Evolutionary conservation across 2,888 invertebrate species (phyloP), one percentile per base, ranked within the genome.

Genomic region (Cephus pygmeus): DNA sequence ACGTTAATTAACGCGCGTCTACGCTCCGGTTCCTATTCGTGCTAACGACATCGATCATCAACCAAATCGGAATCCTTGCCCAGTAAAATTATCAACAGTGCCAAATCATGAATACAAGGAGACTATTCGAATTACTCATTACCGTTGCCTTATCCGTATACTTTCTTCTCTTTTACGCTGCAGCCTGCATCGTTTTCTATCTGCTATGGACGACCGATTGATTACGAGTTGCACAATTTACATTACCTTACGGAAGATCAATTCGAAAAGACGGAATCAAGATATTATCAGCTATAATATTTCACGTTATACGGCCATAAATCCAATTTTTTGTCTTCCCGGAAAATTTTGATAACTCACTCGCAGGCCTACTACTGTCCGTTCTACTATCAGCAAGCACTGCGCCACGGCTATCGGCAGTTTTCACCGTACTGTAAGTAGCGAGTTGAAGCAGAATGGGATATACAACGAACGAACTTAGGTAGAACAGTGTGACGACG

Each of bases 81-180:
- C 71, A 40, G 36, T 69, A 12, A 11, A 69, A 56, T 30, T 15
- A 11, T 33, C 75, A 11, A 4, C 40, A 30, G 69, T 56, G 40
- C 4, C 40, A 56, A 56, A 56, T 23, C 79, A 88, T 89, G 89
- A 83, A 85, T 69, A 69, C 80, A 71, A 81, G 82, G 77, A 85
- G 91, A 78, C 82, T 89, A 73, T 69, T 90, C 73, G 88, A 90
- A 76, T 84, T 91, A 35, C 79, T 88, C 69, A 77, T 89, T 35
- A 90, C 90, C 33, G 85, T 88, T 78, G 75, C 86, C 15, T 81
- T 91, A 71, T 88, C 88, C 12, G 85, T 87, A 77, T 91, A 91
- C 81, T 90, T 91, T 84, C 83, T 91, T 34, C 69, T 90, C 30
- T 88, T 91, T 78, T 91, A 91, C 81, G 79, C 84, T 35, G 90